These are phyloP conservation scores for Brachionus manjavacas DNA, from an alignment of 1,140 invertebrate species.

Conservation along the genomic window DNA sequence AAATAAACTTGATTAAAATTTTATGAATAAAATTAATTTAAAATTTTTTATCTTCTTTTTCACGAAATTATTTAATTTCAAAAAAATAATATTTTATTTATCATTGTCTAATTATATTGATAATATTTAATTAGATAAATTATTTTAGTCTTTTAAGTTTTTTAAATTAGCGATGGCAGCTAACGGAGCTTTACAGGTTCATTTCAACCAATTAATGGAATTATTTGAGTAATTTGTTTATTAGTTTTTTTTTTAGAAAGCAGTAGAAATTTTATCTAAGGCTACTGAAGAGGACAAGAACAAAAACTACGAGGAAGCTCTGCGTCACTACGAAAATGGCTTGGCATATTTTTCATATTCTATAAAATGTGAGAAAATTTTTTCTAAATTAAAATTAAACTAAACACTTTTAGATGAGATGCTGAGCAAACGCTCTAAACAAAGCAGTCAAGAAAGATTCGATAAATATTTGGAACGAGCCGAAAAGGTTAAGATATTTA, in stretches of 20 bases:
- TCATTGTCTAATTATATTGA: no score
- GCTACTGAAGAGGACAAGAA: constrained; percentile 96
- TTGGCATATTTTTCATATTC: constrained; percentile 99
- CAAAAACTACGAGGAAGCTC: constrained; percentile 94
- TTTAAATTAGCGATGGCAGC: neutral
- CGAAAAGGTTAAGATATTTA: constrained; percentile 89
- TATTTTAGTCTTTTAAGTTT: neutral
- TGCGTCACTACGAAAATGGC: constrained; percentile 88
- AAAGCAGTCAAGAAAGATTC: constrained; percentile 84
- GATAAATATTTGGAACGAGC: constrained; percentile 88
- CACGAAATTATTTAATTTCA: no score
- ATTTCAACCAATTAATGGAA: neutral
- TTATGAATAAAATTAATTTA: neutral
- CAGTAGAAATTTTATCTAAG: constrained; percentile 93
- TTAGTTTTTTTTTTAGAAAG: constrained; percentile 64
- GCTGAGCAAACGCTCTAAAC: constrained; percentile 85
- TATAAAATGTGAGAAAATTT: constrained; percentile 74
- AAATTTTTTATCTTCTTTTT: no score
- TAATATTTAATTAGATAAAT: no score
- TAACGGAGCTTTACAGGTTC: neutral
- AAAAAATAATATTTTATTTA: no score
- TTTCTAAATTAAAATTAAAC: neutral
- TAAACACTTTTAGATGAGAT: constrained; percentile 73
- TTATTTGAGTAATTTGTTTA: neutral
- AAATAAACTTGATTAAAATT: no score